Base-by-base conservation (phyloP, 2,888 invertebrate species). In the Lycophotia porphyrea region DNA sequence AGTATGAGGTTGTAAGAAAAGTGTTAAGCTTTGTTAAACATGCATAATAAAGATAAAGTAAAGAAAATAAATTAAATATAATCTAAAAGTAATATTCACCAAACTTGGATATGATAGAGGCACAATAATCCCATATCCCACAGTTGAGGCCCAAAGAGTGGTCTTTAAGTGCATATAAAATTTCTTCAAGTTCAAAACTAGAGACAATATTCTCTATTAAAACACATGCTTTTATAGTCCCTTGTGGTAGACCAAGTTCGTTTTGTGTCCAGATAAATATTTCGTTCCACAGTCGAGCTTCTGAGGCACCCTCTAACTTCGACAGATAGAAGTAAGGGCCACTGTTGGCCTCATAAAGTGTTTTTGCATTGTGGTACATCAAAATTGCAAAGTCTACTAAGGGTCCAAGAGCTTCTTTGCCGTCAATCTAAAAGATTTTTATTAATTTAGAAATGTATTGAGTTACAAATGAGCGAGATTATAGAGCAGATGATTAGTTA, bases 91-190 rank as follows among this genome's bases (percentile, higher is more conserved):
- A 71, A 69, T 74, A 81, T 89, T 94, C 92, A 95, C 97, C 97
- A 92, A 97, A 97, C 91, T 97, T 97, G 42, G 96, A 95, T 84
- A 97, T 97, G 70, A 97, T 97, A 5, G 97, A 97, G 0, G 97
- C 97, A 72, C 97, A 97, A 90, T 98, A 98, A 90, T 98, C 98
- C 98, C 98, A 98, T 84, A 98, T 97, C 7, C 98, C 98, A 92
- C 98, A 98, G 90, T 98, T 98, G 3, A 98, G 94, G 5, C 98
- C 98, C 55, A 97, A 92, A 0, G 97, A 97, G 92, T 98, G 97
- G 74, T 97, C 97, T 83, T 93, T 96, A 58, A 98, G 91, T 24
- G 97, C 97, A 91, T 96, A 97, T 73, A 98, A 94, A 79, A 98
- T 98, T 89, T 97, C 97, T 67, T 98, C 97, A 94, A 97, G 95